Evolutionary conservation across 2,888 invertebrate species (phyloP).

Genomic region (Apamea crenata): DNA sequence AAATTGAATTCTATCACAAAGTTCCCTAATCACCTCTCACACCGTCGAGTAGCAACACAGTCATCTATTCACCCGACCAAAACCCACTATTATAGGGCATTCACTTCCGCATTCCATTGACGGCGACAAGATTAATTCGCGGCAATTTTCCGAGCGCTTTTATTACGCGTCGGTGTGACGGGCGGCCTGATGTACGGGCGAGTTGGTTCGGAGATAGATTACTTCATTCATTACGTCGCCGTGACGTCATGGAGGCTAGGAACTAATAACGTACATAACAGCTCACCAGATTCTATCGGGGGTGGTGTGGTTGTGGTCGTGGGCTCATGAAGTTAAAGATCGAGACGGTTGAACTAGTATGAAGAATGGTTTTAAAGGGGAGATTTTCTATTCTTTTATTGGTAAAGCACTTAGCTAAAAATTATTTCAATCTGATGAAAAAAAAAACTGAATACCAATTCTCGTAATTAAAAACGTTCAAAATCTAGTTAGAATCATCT

Average conservation of each 20-base stretch:
- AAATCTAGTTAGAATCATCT: neutral
- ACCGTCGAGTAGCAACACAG: slow-evolving; percentile 17
- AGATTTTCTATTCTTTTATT: neutral
- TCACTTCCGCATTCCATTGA: slow-evolving; percentile 55
- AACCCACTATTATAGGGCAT: slow-evolving; percentile 43
- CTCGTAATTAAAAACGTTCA: neutral
- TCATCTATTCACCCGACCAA: slow-evolving; percentile 36
- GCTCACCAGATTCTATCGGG: slow-evolving; percentile 37
- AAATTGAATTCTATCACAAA: slow-evolving; percentile 29
- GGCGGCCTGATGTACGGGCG: slow-evolving; percentile 54
- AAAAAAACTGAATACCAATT: neutral
- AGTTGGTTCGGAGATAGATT: slow-evolving; percentile 62
- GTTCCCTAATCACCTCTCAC: slow-evolving; percentile 34
- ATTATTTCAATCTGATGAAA: neutral
- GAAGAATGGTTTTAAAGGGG: neutral
- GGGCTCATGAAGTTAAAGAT: neutral
- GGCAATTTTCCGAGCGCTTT: slow-evolving; percentile 56
- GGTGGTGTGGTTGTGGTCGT: slow-evolving; percentile 8
- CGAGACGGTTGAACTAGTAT: too few relatives aligned
- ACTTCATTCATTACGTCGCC: slow-evolving; percentile 66
- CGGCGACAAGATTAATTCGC: slow-evolving; percentile 58
- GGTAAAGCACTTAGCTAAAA: neutral
- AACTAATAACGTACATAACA: slow-evolving; percentile 56
- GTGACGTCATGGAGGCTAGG: slow-evolving; percentile 52
- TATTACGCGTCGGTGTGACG: slow-evolving; percentile 64